Conservation (phyloP, 2,113 vertebrate species). For the Peromyscus californicus region DNA sequence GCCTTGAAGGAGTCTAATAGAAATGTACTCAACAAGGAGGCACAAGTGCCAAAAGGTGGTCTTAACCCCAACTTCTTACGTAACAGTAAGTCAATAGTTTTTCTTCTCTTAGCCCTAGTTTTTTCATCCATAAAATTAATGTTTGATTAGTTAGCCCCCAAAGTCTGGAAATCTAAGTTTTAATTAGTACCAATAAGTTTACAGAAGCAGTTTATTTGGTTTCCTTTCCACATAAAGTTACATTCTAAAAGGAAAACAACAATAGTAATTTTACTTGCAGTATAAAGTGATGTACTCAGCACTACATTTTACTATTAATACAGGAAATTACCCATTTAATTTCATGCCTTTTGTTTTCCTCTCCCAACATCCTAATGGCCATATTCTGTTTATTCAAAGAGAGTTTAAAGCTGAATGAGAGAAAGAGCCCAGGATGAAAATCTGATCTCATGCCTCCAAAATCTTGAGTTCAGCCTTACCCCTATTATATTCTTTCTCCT, state of each 20-base stretch:
- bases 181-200: slow-evolving; percentile 28
- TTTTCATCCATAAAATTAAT: slow-evolving; percentile 56
- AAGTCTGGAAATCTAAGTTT: slow-evolving; percentile 16
- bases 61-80: slow-evolving; percentile 1
- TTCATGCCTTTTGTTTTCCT: neutral
- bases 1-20: neutral
- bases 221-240: slow-evolving; percentile 50
- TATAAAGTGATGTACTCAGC: neutral
- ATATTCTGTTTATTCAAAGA: slow-evolving; percentile 38
- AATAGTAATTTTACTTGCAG: neutral
- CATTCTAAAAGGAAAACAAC: slow-evolving; percentile 1
- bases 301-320: slow-evolving; percentile 11
- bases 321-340: slow-evolving; percentile 20
- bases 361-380: neutral
- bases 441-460: slow-evolving; percentile 2
- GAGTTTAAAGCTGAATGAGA: slow-evolving; percentile 24
- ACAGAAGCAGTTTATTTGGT: slow-evolving; percentile 49
- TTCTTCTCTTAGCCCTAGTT: slow-evolving; percentile 50
- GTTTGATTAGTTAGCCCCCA: neutral
- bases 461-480: slow-evolving; percentile 11
- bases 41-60: neutral
- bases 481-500: neutral
- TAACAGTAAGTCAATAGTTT: neutral
- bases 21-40: slow-evolving; percentile 19
- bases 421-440: slow-evolving; percentile 16